phyloP scores from a whole-genome alignment of 2,797 vertebrate genomes.

The Falco peregrinus region DNA sequence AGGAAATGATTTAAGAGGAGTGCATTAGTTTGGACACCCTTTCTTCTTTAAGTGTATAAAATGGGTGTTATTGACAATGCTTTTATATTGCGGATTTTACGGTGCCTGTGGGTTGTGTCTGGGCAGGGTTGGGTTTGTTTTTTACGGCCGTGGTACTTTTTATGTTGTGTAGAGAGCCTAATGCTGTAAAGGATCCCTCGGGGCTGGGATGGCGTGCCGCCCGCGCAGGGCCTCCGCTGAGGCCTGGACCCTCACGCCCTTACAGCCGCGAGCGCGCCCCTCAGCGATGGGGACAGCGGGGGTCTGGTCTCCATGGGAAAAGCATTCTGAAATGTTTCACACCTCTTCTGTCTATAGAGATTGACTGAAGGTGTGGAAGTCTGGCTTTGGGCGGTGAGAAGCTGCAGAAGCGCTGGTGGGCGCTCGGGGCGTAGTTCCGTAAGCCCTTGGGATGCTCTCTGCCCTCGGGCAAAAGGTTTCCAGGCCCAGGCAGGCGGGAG shows the following conservation, averaged over 20 bases:
- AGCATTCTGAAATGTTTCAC: background rate
- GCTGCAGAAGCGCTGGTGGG: rapidly evolving
- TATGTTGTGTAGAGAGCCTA: background rate
- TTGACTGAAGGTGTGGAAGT: background rate
- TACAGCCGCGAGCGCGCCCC: rapidly evolving
- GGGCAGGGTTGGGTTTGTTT: background rate
- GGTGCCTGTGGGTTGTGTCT: background rate
- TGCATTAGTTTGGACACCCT: background rate
- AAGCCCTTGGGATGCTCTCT: background rate
- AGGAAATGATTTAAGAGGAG: background rate
- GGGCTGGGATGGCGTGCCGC: rapidly evolving
- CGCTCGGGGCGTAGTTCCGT: rapidly evolving
- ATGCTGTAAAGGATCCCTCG: background rate
- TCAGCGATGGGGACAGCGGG: background rate
- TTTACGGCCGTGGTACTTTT: rapidly evolving
- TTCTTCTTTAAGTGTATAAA: background rate
- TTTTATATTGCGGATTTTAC: background rate
- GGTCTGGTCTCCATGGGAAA: background rate
- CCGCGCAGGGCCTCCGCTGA: rapidly evolving
- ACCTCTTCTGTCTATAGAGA: rapidly evolving
- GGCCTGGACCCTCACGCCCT: rapidly evolving
- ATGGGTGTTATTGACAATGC: background rate
- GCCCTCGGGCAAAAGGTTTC: no score
- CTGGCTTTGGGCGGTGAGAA: background rate
- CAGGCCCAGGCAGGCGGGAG: no score